Conservation (phyloP, 2,113 vertebrate species). For the Galemys pyrenaicus region DNA sequence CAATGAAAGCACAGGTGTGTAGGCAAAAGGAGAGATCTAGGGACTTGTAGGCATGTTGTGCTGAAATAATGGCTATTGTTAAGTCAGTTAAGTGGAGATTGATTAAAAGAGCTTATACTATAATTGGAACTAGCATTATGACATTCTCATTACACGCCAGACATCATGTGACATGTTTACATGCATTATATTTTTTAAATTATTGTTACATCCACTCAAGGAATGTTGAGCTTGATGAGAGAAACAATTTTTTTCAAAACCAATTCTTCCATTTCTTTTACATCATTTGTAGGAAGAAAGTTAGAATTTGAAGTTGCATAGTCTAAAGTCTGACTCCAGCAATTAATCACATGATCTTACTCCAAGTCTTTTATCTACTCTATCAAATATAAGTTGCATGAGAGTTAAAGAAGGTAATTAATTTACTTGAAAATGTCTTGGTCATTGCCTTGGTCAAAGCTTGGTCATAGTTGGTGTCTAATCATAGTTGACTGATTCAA, state of each 20-base stretch:
- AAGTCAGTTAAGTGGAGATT: neutral
- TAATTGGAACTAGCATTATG: no score
- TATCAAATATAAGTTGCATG: fast-evolving
- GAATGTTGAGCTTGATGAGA: neutral
- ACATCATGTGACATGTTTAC: neutral
- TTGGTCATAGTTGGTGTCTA: neutral
- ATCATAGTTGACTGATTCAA: neutral
- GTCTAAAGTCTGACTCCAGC: neutral
- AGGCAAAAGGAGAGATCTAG: neutral
- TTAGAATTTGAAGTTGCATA: neutral
- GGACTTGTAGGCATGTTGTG: fast-evolving
- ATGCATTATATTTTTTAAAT: neutral
- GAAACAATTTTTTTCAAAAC: neutral
- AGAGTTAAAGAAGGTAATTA: neutral
- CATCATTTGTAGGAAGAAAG: neutral
- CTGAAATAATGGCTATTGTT: neutral
- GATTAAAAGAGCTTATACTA: neutral
- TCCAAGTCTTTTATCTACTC: fast-evolving
- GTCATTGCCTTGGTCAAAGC: neutral
- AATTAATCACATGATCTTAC: neutral
- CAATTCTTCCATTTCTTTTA: neutral
- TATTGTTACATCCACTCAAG: neutral
- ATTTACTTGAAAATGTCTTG: neutral
- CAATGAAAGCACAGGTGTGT: neutral
- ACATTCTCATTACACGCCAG: neutral